These are phyloP conservation scores for Gymnocypris eckloni DNA, from an alignment of 2,797 vertebrate genomes.

Conservation along the genomic window DNA sequence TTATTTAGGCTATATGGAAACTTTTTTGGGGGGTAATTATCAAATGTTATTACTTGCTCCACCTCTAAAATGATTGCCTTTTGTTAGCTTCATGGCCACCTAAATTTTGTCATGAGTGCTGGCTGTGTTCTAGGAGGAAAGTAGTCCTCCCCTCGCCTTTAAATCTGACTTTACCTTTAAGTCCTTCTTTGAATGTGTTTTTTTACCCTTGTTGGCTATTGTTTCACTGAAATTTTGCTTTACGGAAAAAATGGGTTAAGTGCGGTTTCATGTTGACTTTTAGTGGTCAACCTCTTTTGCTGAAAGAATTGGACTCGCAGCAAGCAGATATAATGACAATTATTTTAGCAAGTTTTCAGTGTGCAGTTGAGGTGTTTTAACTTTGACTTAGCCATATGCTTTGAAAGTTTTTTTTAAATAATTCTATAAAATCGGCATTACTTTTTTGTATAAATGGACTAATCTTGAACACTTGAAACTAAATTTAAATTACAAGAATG, in stretches of 20 bases:
- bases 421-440: background rate
- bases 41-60: background rate
- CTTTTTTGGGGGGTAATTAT: too few relatives aligned
- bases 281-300: background rate
- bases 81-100: background rate
- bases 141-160: background rate
- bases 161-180: background rate
- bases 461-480: background rate
- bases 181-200: background rate
- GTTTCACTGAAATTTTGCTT: background rate
- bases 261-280: conserved; percentile 8
- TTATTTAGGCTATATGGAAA: background rate
- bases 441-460: background rate
- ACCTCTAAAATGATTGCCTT: background rate
- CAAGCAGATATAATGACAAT: background rate
- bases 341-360: background rate
- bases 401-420: background rate
- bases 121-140: background rate
- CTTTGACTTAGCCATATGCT: background rate
- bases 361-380: background rate
- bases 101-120: background rate
- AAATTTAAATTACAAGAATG: background rate
- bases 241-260: background rate
- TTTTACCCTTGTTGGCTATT: background rate
- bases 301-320: background rate